These are phyloP conservation scores for Sussaba pulchella DNA, from an alignment of 2,888 invertebrate species.

Conservation along the genomic window DNA sequence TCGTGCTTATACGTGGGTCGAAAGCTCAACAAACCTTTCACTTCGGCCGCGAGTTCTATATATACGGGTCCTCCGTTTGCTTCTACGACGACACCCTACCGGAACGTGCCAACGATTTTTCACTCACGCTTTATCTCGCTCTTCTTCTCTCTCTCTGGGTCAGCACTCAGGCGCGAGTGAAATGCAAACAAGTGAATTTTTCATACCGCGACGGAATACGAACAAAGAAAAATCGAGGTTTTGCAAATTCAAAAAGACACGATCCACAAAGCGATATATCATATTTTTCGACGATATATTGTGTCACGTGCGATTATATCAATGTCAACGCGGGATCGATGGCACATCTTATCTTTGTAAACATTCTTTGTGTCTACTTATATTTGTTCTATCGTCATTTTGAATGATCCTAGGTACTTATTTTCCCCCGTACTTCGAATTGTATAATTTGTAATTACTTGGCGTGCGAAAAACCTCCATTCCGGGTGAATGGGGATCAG, in stretches of 20 bases:
- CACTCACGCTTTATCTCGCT: constrained; percentile 10
- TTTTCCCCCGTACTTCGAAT: too few relatives aligned
- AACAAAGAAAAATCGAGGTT: constrained; percentile 2
- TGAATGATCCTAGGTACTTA: too few relatives aligned
- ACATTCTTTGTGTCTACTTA: not conserved
- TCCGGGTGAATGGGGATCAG: too few relatives aligned
- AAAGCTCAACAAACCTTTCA: constrained; percentile 56
- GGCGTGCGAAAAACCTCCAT: too few relatives aligned
- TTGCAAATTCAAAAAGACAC: constrained; percentile 25
- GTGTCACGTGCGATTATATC: not conserved
- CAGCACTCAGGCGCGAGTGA: constrained; percentile 52
- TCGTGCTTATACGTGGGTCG: constrained; percentile 45
- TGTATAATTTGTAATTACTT: too few relatives aligned
- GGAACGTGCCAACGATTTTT: constrained; percentile 55
- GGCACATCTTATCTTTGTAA: not conserved
- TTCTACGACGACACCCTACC: constrained; percentile 32
- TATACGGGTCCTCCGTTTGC: constrained; percentile 20
- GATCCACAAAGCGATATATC: not conserved
- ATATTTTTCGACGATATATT: constrained; percentile 2
- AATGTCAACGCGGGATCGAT: not conserved
- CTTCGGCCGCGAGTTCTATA: constrained; percentile 29
- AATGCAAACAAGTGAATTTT: constrained; percentile 58
- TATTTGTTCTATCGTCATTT: too few relatives aligned
- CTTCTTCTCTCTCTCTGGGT: constrained; percentile 30
- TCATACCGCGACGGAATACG: constrained; percentile 24